A percentile compares a stretch with the other conserved stretches of the same genome.
phyloP scores from a whole-genome alignment of 2,113 vertebrate species.

The Panthera uncia region DNA sequence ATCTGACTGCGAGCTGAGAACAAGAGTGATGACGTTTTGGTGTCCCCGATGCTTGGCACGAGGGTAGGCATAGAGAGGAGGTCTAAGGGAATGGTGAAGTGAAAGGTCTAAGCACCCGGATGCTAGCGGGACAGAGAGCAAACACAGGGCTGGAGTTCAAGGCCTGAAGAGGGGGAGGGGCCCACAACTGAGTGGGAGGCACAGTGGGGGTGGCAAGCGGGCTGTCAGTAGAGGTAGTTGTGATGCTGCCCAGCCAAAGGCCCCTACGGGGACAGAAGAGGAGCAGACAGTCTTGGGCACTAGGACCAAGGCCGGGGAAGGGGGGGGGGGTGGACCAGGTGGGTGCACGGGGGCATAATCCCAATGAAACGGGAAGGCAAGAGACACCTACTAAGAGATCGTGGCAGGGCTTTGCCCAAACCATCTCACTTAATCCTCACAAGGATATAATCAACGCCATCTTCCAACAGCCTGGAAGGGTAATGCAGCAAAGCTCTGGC shows the following conservation, averaged over 20 bases:
- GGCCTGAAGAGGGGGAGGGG: too few species aligned
- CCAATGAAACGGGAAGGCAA: neutral
- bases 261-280: neutral
- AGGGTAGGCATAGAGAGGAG: neutral
- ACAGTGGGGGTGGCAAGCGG: too few species aligned
- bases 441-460: neutral
- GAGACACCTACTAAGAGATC: neutral
- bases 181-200: neutral
- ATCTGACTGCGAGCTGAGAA: neutral
- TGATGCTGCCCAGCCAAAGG: neutral
- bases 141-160: neutral
- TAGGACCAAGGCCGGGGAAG: neutral
- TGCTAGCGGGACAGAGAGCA: neutral
- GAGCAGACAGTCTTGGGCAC: neutral
- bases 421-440: neutral
- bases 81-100: neutral
- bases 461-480: neutral
- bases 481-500: neutral
- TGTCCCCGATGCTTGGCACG: neutral
- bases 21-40: neutral
- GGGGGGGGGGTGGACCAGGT: too few species aligned
- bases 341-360: neutral
- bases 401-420: neutral
- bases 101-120: neutral
- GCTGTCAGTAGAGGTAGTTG: neutral